Base-by-base conservation (phyloP, 2,113 vertebrate species). In the Menidia beryllina region DNA sequence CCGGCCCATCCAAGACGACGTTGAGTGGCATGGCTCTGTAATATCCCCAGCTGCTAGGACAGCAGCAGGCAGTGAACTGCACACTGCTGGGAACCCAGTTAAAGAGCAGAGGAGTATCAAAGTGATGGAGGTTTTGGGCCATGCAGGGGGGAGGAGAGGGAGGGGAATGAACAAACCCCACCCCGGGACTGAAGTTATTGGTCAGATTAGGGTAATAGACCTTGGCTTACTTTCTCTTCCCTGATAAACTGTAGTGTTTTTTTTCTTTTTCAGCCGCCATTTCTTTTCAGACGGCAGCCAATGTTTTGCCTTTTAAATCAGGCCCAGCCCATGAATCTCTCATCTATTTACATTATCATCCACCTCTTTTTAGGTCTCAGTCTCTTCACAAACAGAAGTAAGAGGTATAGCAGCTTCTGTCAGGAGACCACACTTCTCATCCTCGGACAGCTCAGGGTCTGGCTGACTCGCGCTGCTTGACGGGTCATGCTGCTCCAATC, bases 1-100 rank as follows among this genome's bases (percentile, higher is more conserved):
- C 95, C 0, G 96, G 96, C 69, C 97, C 98, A 12, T 94, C 91
- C 69, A 99, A 81, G 24, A 96, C 73, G 48, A 99, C 94, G 7
- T 91, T 95, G 83, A 97, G 93, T 64, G 96, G 91, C 97, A 98
- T 99, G 87, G 79, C 72, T 72, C 75, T 75, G 72, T 45, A 83
- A 63, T 2, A 72, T 65, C 75, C 38, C 50, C 75, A 27, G 19
- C 71, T 84, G 86, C 63, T 58, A 59, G 26, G 23, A 53, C 62
- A 80, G 4, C 78, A 68, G 63, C 24, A 20, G 24, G 53, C 52
- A 27, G 70, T 30, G 6, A 24, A 54, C 70, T 50, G 66, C 70
- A 27, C 73, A 14, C 75, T 52, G 72, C n/a, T 17, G 62, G 64
- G 51, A 69, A 39, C 64, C 39, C 50, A 83, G 66, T 68, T 64